Evolutionary conservation across 2,888 invertebrate genomes (phyloP), one percentile per base, ranked within the genome.

Genomic region (Capitulum mitella): DNA sequence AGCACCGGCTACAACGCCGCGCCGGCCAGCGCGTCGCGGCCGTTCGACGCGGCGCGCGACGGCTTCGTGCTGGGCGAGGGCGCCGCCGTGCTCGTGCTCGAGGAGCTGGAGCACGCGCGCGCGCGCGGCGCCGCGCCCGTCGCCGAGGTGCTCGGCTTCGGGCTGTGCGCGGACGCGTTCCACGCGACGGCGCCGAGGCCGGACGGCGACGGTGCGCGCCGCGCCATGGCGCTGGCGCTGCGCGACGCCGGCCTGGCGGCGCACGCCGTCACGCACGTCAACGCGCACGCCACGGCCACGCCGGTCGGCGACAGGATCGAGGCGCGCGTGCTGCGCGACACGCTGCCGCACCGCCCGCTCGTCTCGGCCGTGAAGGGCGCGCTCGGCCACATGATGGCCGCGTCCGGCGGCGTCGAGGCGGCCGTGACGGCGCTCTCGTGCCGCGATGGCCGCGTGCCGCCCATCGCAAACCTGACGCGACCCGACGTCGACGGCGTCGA

Each of bases 1-100:
- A 92, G 93, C 83, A 96, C 96, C 29, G 89, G 90, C 6, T 94
- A 90, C 83, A 97, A 98, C 86, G 90, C 93, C 80, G 85, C 86
- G 61, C 97, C 97, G 0, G 84, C 87, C 58, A 88, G 90, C 84
- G 91, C 97, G 1, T 97, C 97, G 0, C 89, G 98, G 82, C 99
- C 99, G 1, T 99, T 98, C 87, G 98, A 99, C 86, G 91, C 90
- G 83, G 88, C 89, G 78, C 88, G 98, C 80, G 95, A 97, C 86
- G 99, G 99, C 8, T 99, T 99, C 88, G 97, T 99, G 0, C 97
- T 99, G 94, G 95, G 97, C 0, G 98, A 99, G 88, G 98, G 97
- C 19, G 91, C 96, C 80, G 97, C 94, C 3, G 89, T 97, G 82
- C 85, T 99, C 81, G 83, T 82, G 80, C 83, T 82, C 81, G 84